phyloP scores from a whole-genome alignment of 2,888 invertebrate species.

The Pegoplata infirma region DNA sequence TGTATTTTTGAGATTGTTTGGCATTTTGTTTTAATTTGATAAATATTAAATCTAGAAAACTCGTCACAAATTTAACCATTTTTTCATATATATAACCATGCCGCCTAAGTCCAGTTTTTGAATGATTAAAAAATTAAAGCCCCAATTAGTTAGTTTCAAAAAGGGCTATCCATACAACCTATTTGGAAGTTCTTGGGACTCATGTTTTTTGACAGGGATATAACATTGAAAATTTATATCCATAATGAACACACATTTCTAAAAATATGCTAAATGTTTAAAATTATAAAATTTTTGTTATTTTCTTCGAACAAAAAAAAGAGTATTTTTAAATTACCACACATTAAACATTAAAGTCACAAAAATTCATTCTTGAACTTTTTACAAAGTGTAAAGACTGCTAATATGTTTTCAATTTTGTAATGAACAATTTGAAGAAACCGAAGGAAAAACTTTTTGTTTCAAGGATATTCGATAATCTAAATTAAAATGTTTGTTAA shows the following conservation, averaged over 20 bases:
- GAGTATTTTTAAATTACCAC: neutral
- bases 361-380: neutral
- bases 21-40: too few species aligned
- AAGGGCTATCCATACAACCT: too few species aligned
- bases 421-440: neutral
- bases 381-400: constrained; percentile 11
- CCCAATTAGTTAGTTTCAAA: too few species aligned
- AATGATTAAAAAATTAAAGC: too few species aligned
- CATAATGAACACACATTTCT: constrained; percentile 1
- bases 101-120: too few species aligned
- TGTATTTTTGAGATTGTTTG: too few species aligned
- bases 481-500: constrained; percentile 24
- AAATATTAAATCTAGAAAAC: too few species aligned
- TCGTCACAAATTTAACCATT: too few species aligned
- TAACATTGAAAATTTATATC: too few species aligned
- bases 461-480: constrained; percentile 37
- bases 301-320: neutral
- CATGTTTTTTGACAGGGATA: too few species aligned
- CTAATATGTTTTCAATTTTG: constrained; percentile 4
- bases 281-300: neutral
- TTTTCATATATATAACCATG: too few species aligned
- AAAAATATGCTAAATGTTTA: constrained; percentile 19
- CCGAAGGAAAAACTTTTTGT: constrained; percentile 2
- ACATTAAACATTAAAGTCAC: neutral
- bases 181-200: too few species aligned